Evolutionary conservation across 2,888 invertebrate species (phyloP), one percentile per base, ranked within the genome.

Genomic region (Cordilura impudica): DNA sequence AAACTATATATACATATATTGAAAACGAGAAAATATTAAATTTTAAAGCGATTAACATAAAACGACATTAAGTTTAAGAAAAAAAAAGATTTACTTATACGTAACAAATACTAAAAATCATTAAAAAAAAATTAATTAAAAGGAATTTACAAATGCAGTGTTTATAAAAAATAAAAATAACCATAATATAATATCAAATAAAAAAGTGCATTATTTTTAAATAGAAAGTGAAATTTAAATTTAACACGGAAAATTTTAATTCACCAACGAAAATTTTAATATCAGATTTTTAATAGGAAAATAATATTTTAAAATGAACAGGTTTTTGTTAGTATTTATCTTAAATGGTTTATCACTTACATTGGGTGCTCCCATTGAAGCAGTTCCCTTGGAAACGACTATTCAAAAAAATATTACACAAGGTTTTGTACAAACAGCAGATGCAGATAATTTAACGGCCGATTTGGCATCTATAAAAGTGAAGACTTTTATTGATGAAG

Each of bases 1-100:
- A 26, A 6, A n/a, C n/a, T n/a, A n/a, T n/a, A n/a, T n/a, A n/a
- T n/a, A n/a, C n/a, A n/a, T n/a, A 26, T 26, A 47, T 47, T 47
- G 14, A n/a, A 47, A 51, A 31, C 29, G 29, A 69, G 47, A 61
- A 51, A 16, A 19, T 51, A 12, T 51, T 51, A 26, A 51, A 45
- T 26, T 58, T 69, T 18, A 67, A 74, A 67, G 53, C 53, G 53
- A 60, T 74, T 74, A 45, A 74, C 67, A 53, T 74, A 47, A 54
- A 78, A 54, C 65, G 70, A 74, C 74, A 53, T 21, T 10, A 61
- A 29, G 35, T 26, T 60, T 60, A 14, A 26, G n/a, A n/a, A 47
- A 49, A 12, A 31, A 63, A 63, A 19, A 66, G 47, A 53, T 70
- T 66, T 60, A 60, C 60, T 49, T 66, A 78, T 66, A 74, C 65